Evolutionary conservation across 1,140 invertebrate species (phyloP).

Genomic region (Bombus fervidus): DNA sequence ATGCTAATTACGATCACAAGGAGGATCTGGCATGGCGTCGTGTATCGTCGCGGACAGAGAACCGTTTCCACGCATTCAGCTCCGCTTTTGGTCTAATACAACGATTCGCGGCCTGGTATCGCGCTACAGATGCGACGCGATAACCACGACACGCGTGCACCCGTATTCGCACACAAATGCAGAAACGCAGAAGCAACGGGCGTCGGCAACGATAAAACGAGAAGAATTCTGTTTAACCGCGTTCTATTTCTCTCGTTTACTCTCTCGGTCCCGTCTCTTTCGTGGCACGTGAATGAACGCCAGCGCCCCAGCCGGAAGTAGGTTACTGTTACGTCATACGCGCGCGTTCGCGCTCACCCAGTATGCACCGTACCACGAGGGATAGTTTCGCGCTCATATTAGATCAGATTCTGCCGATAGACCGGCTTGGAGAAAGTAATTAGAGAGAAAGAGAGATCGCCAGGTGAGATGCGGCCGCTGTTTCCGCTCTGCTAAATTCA

Average conservation of each 20-base stretch:
- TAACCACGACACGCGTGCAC: slow-evolving; percentile 28
- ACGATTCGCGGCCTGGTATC: slow-evolving; percentile 32
- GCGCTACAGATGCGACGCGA: slow-evolving; percentile 49
- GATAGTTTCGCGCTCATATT: slow-evolving; percentile 75
- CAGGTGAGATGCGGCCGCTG: slow-evolving; percentile 35
- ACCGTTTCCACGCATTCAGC: slow-evolving; percentile 7
- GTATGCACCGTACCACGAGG: background rate
- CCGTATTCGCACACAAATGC: background rate
- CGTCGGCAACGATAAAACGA: background rate
- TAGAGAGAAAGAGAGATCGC: slow-evolving; percentile 64
- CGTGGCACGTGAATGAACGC: slow-evolving; percentile 72
- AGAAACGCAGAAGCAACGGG: no score
- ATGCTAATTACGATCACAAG: background rate
- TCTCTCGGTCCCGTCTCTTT: slow-evolving; percentile 53
- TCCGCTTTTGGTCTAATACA: slow-evolving; percentile 28
- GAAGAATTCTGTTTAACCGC: slow-evolving; percentile 40
- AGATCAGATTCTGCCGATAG: slow-evolving; percentile 72
- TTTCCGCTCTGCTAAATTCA: slow-evolving; percentile 80
- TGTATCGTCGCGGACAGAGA: background rate
- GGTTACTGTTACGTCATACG: slow-evolving; percentile 77
- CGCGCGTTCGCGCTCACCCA: slow-evolving; percentile 38
- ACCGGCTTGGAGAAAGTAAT: slow-evolving; percentile 78
- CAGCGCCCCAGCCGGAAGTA: slow-evolving; percentile 68
- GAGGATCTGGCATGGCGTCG: background rate
- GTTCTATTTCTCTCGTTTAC: slow-evolving; percentile 40